Evolutionary conservation across 2,888 invertebrate species (phyloP).

Genomic region (Allophyes oxyacanthae): DNA sequence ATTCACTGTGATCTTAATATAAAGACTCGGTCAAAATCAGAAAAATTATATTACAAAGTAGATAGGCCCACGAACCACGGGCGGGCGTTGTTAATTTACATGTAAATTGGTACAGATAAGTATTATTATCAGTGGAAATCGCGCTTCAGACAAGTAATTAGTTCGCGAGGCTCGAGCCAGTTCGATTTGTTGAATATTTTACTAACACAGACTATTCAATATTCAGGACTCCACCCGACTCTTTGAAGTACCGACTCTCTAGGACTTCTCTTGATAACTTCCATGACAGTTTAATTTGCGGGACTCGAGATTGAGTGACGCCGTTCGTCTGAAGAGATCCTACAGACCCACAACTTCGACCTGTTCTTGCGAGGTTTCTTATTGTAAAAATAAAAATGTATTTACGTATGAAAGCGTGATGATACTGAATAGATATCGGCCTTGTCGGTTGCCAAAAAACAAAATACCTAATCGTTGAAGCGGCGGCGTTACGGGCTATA

Average conservation of each 20-base stretch:
- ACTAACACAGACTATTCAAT: constrained; percentile 80
- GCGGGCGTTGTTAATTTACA: constrained; percentile 58
- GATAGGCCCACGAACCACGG: constrained; percentile 34
- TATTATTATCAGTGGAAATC: constrained; percentile 67
- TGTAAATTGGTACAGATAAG: constrained; percentile 59
- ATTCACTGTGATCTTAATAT: constrained; percentile 39
- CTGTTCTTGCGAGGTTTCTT: constrained; percentile 6
- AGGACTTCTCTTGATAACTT: constrained; percentile 71
- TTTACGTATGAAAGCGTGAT: constrained; percentile 38
- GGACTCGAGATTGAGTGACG: constrained; percentile 66
- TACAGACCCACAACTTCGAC: constrained; percentile 12
- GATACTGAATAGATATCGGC: constrained; percentile 48
- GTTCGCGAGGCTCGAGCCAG: constrained; percentile 59
- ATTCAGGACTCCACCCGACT: constrained; percentile 73
- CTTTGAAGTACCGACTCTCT: constrained; percentile 68
- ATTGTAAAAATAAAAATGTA: constrained; percentile 44
- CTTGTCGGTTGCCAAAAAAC: constrained; percentile 53
- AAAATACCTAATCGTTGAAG: constrained; percentile 43
- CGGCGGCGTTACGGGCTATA: constrained; percentile 18
- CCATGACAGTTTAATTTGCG: constrained; percentile 79
- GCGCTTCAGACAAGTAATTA: constrained; percentile 72
- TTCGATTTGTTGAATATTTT: constrained; percentile 81
- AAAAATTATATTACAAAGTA: constrained; percentile 53
- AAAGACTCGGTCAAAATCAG: constrained; percentile 44
- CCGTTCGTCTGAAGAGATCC: constrained; percentile 32